These are phyloP conservation scores for Choloepus hoffmanni DNA, from an alignment of 2,113 vertebrate genomes.

Conservation along the genomic window DNA sequence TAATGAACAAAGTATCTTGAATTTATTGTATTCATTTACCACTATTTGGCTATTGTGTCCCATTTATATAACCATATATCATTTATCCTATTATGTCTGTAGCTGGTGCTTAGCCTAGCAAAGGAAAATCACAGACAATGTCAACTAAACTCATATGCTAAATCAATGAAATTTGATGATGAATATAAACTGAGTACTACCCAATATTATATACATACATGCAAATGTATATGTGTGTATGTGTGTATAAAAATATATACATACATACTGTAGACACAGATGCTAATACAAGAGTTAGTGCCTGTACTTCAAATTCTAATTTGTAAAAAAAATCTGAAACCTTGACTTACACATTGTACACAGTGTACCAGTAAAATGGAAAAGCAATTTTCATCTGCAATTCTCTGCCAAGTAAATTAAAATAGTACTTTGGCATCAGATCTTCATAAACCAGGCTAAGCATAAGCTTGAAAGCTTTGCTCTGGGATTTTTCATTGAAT, in stretches of 20 bases:
- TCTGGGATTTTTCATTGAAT: conserved; percentile 23
- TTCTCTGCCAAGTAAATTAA: conserved; percentile 40
- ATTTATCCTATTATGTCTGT: neutral
- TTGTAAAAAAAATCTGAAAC: neutral
- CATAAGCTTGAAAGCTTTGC: conserved; percentile 19
- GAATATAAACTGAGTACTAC: neutral
- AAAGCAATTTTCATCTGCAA: conserved; percentile 6
- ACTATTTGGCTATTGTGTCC: neutral
- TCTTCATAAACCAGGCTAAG: neutral
- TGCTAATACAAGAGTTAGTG: neutral
- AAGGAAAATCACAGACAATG: neutral
- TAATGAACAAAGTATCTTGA: neutral
- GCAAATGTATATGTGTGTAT: too few species aligned
- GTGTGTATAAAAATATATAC: neutral
- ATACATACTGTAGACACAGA: neutral
- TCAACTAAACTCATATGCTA: neutral
- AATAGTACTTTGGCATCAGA: conserved; percentile 16
- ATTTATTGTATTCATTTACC: neutral
- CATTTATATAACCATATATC: conserved; percentile 9
- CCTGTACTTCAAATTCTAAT: conserved; percentile 23
- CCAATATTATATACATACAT: neutral
- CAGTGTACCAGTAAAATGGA: neutral
- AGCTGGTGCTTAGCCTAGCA: neutral
- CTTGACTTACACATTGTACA: neutral
- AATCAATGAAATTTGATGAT: neutral